Evolutionary conservation across 2,888 invertebrate genomes (phyloP), one percentile per base, ranked within the genome.

Genomic region (Idaea straminata): DNA sequence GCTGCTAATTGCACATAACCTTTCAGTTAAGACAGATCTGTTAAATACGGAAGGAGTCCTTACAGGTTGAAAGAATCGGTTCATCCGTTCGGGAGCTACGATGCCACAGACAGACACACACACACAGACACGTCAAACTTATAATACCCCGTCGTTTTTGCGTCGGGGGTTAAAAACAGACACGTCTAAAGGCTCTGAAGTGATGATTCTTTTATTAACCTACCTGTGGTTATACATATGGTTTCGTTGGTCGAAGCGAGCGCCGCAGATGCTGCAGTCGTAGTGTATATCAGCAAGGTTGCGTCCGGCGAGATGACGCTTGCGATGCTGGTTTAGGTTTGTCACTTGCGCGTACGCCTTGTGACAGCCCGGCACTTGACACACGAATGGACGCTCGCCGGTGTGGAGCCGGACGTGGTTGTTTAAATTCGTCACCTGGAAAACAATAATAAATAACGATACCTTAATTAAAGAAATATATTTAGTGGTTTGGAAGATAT

Each of bases 271-370:
- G 60, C 85, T 86, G 77, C 93, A 93, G 77, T 88, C 88, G 80
- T 91, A 91, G 81, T 91, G 91, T 15, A 86, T 78, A 62, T 76
- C 71, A 72, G 89, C 91, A 63, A 91, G 82, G 61, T 86, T 85
- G 25, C 89, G 85, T 5, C 90, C 92, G 71, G 81, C 84, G 71
- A 88, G 72, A 74, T 93, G 93, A 5, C 92, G 85, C 80, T 93
- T 93, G 72, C 92, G 91, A 68, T 93, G 93, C 74, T 93, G 93
- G 78, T 93, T 93, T 72, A 93, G 78, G 77, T 93, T 93, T 64
- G 93, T 93, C 72, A 93, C 93, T 90, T 93, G 77, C 3, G 93
- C 93, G 68, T 91, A 93, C 0, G 93, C 93, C 78, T 92, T 93
- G 73, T 84, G 87, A 77, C 93, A 93, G 16, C 93, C 93, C 0